Conservation (phyloP, 2,113 vertebrate species). For the Naja naja region DNA sequence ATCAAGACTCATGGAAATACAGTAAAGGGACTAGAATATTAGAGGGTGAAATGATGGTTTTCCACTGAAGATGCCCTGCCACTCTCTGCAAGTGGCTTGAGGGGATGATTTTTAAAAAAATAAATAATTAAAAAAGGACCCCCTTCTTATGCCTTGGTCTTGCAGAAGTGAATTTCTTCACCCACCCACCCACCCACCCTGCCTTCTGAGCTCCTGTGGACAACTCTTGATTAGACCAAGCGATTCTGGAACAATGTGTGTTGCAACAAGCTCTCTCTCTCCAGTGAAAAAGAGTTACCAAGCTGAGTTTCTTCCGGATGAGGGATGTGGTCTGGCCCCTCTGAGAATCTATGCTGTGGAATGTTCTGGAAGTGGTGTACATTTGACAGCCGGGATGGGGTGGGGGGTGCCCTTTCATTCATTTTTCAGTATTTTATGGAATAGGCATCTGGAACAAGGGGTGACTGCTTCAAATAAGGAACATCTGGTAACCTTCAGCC, state of each 20-base stretch:
- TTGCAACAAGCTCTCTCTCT: slow-evolving; percentile 30
- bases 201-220: slow-evolving; percentile 56
- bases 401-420: background rate
- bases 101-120: background rate
- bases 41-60: slow-evolving; percentile 44
- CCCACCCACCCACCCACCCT: too few species aligned
- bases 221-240: slow-evolving; percentile 55
- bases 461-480: slow-evolving; percentile 4
- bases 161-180: slow-evolving; percentile 53
- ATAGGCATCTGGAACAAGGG: slow-evolving; percentile 9
- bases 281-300: slow-evolving; percentile 57
- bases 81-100: slow-evolving; percentile 35
- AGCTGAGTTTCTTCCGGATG: slow-evolving; percentile 43
- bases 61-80: slow-evolving; percentile 53
- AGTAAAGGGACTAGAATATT: slow-evolving; percentile 49
- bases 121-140: slow-evolving; percentile 30
- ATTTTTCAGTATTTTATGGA: background rate
- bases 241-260: slow-evolving; percentile 52
- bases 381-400: background rate
- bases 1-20: slow-evolving; percentile 48
- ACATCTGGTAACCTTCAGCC: background rate
- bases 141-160: background rate
- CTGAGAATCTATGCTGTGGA: background rate
- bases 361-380: slow-evolving; percentile 10
- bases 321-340: slow-evolving; percentile 13